phyloP scores from a whole-genome alignment of 2,888 invertebrate genomes.

The Metacarcinus magister region DNA sequence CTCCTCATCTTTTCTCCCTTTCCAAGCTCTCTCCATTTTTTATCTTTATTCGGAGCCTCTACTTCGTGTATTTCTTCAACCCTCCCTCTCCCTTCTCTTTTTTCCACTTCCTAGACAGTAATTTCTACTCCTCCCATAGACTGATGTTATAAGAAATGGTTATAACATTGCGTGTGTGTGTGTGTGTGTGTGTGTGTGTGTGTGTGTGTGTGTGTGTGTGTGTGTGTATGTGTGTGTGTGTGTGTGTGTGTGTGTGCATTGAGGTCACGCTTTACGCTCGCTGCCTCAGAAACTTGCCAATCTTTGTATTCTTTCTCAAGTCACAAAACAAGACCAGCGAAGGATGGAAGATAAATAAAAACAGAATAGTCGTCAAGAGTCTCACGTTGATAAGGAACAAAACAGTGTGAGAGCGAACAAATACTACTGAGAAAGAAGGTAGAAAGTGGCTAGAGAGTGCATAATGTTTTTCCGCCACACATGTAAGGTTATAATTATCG shows the following conservation, averaged over 20 bases:
- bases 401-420: neutral
- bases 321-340: too few relatives aligned
- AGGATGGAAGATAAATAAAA: too few relatives aligned
- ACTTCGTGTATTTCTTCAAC: neutral
- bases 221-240: neutral
- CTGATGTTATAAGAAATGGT: conserved; percentile 11
- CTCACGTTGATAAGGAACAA: neutral
- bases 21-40: neutral
- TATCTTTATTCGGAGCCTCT: neutral
- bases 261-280: too few relatives aligned
- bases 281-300: too few relatives aligned
- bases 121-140: neutral
- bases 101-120: neutral
- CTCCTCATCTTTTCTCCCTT: neutral
- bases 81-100: neutral
- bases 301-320: too few relatives aligned
- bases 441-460: neutral
- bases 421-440: conserved; percentile 4
- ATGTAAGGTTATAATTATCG: neutral
- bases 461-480: neutral
- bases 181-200: neutral
- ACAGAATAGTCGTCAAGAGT: neutral
- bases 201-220: neutral
- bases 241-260: neutral
- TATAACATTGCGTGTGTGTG: neutral